phyloP scores from a whole-genome alignment of 2,888 invertebrate species.

The Rhamphomyia laevipes region DNA sequence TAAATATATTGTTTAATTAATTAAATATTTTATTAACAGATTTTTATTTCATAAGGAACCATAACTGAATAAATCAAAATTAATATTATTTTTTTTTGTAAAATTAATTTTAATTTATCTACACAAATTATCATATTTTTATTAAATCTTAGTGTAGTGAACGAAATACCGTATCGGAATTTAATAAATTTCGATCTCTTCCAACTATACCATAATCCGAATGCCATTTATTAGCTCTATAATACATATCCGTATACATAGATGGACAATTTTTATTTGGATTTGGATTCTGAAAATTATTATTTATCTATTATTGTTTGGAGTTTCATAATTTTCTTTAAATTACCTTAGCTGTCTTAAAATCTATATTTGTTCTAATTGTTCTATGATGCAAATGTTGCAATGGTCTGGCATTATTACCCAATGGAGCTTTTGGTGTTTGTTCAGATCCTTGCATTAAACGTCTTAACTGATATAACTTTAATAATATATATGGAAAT shows the following conservation, averaged over 20 bases:
- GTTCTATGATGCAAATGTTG: slow-evolving; percentile 87
- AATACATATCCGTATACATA: slow-evolving; percentile 83
- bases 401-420: slow-evolving; percentile 89
- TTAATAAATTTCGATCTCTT: too few relatives aligned
- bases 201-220: slow-evolving; percentile 31
- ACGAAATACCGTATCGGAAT: too few relatives aligned
- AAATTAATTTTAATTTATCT: too few relatives aligned
- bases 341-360: slow-evolving; percentile 52
- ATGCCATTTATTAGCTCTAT: slow-evolving; percentile 47
- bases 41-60: too few relatives aligned
- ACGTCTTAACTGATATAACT: slow-evolving; percentile 78
- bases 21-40: too few relatives aligned
- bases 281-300: slow-evolving; percentile 4
- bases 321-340: neutral
- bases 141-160: too few relatives aligned
- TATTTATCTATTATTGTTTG: too few relatives aligned
- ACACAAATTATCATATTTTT: too few relatives aligned
- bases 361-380: slow-evolving; percentile 94
- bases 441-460: slow-evolving; percentile 81
- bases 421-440: slow-evolving; percentile 81
- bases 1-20: too few relatives aligned
- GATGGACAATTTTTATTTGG: slow-evolving; percentile 68
- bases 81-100: too few relatives aligned
- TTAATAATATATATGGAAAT: slow-evolving; percentile 18
- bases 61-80: too few relatives aligned